A percentile compares a stretch with the other conserved stretches of the same genome.
phyloP scores from a whole-genome alignment of 2,113 vertebrate species.

The Chlorodrepanis virens region DNA sequence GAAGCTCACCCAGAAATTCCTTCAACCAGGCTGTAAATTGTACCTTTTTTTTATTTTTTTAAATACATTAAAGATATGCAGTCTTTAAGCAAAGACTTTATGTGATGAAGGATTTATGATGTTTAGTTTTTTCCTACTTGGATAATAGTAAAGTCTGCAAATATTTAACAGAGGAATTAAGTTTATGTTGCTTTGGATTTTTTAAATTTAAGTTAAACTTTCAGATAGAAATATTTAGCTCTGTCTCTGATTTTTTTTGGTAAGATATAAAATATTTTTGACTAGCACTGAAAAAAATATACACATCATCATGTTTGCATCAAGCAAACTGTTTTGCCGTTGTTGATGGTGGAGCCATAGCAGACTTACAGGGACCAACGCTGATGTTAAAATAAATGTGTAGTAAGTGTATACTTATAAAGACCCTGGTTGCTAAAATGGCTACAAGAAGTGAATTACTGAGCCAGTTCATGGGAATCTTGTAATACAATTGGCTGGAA shows the following conservation, averaged over 20 bases:
- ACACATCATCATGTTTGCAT: background rate
- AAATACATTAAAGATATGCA: background rate
- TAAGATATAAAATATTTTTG: background rate
- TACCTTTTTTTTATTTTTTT: background rate
- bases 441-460: background rate
- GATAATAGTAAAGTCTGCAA: background rate
- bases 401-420: background rate
- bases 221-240: background rate
- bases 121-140: background rate
- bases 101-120: background rate
- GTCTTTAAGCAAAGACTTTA: background rate
- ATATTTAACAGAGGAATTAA: background rate
- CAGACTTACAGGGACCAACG: background rate
- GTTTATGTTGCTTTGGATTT: background rate
- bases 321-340: background rate
- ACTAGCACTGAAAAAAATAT: background rate
- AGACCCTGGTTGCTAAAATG: background rate
- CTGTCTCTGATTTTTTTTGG: background rate
- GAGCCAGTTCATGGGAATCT: background rate
- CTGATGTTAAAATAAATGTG: background rate
- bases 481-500: background rate
- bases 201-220: background rate
- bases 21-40: background rate
- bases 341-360: background rate
- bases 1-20: conserved; percentile 28